Conservation (phyloP, 2,113 vertebrate genomes). For the Alexandromys fortis region DNA sequence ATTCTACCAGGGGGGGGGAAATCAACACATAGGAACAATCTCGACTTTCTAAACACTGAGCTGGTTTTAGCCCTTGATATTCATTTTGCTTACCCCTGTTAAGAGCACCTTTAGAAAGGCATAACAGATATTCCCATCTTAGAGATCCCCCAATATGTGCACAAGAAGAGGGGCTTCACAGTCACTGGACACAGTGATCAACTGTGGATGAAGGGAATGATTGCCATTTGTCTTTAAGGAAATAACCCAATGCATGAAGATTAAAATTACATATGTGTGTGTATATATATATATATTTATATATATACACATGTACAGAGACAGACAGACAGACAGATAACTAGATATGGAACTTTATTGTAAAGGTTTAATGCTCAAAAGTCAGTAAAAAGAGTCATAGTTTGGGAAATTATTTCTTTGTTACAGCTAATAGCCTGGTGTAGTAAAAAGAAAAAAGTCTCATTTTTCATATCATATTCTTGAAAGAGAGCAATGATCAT, state of each 20-base stretch:
- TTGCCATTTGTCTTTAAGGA: background rate
- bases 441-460: constrained; percentile 20
- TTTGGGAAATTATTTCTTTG: constrained; percentile 55
- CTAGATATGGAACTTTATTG: constrained; percentile 30
- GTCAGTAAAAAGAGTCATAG: background rate
- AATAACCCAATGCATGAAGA: constrained; percentile 7
- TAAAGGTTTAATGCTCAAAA: constrained; percentile 37
- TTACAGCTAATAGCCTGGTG: constrained; percentile 18
- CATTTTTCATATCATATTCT: constrained; percentile 47
- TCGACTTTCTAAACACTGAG: constrained; percentile 28
- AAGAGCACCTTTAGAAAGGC: background rate
- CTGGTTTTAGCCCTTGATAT: background rate
- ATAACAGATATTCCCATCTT: background rate
- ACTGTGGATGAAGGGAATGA: background rate
- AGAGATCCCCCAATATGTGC: background rate
- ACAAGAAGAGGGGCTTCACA: constrained; percentile 39
- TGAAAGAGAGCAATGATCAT: constrained; percentile 21
- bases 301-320: no score
- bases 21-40: constrained; percentile 8
- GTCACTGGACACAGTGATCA: background rate
- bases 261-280: constrained; percentile 3
- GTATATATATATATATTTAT: no score
- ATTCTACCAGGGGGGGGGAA: background rate
- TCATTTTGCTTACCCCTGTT: constrained; percentile 7
- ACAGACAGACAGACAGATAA: background rate